These are phyloP conservation scores for Pachyramphus minor DNA, from an alignment of 2,113 vertebrate genomes.

Conservation along the genomic window DNA sequence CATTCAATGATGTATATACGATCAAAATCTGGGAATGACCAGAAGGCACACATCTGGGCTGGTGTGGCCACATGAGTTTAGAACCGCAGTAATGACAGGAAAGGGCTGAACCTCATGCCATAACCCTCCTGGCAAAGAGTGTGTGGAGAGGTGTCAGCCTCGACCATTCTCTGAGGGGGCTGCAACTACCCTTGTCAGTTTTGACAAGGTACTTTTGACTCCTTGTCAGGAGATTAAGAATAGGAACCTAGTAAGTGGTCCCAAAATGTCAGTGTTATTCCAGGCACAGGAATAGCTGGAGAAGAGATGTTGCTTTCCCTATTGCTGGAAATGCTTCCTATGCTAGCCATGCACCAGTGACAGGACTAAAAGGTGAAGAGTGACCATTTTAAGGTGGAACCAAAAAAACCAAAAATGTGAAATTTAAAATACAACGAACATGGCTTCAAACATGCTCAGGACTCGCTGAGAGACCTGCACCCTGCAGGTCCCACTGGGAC, in stretches of 20 bases:
- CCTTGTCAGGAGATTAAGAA: slow-evolving; percentile 38
- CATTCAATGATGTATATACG: neutral
- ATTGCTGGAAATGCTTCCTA: neutral
- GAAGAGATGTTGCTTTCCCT: neutral
- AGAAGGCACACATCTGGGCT: neutral
- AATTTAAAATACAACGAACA: neutral
- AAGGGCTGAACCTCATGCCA: neutral
- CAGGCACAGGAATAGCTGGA: neutral
- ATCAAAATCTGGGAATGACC: neutral
- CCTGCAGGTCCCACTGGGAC: neutral
- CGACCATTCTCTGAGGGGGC: neutral
- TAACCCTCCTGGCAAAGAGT: neutral
- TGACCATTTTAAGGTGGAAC: neutral
- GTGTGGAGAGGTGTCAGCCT: neutral
- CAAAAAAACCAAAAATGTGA: neutral
- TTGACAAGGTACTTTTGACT: slow-evolving; percentile 32
- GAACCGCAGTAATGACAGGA: neutral
- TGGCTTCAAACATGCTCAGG: neutral
- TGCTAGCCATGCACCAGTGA: neutral
- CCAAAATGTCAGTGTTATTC: slow-evolving; percentile 9
- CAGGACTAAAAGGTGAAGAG: neutral
- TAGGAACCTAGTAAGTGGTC: neutral
- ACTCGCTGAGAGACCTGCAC: neutral
- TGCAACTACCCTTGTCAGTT: neutral
- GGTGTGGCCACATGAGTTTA: neutral